Evolutionary conservation across 2,113 vertebrate species (phyloP).

Genomic region (Gambusia holbrooki): DNA sequence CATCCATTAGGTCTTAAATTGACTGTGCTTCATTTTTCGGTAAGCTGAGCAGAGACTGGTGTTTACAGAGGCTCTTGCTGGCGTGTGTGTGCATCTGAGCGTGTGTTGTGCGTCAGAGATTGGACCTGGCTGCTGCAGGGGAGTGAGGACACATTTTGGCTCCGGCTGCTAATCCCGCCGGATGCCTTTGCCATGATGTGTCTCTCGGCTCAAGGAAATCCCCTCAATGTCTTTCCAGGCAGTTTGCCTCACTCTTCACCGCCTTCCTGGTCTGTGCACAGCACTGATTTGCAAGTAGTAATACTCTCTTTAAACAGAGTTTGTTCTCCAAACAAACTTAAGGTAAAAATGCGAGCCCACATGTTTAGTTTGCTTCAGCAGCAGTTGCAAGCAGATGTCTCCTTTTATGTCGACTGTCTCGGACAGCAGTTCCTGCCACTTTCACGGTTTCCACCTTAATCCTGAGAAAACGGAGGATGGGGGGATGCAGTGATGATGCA

Average conservation of each 20-base stretch:
- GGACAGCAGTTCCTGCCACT: constrained; percentile 35
- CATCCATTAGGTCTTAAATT: constrained; percentile 46
- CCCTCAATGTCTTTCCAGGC: constrained; percentile 76
- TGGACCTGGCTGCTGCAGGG: constrained; percentile 26
- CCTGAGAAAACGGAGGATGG: constrained; percentile 7
- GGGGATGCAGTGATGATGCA: constrained; percentile 71
- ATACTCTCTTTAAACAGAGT: constrained; percentile 17
- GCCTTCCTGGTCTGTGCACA: constrained; percentile 33
- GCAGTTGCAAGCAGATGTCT: constrained; percentile 7
- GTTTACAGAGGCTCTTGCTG: not conserved
- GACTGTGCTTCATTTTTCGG: constrained; percentile 31
- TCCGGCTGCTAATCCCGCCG: constrained; percentile 68
- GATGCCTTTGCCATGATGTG: constrained; percentile 80
- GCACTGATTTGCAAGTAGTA: constrained; percentile 24
- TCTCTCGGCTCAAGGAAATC: constrained; percentile 78
- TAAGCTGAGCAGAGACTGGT: not conserved
- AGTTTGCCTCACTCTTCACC: constrained; percentile 33
- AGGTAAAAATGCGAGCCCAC: not conserved
- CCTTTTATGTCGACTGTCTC: constrained; percentile 9
- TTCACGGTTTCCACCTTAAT: constrained; percentile 35
- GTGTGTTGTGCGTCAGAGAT: constrained; percentile 42
- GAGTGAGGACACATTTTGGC: constrained; percentile 67
- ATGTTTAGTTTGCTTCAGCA: constrained; percentile 10
- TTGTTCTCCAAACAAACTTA: constrained; percentile 3
- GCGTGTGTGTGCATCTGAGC: constrained; percentile 1